Evolutionary conservation across 2,888 invertebrate genomes (phyloP), one percentile per base, ranked within the genome.

Genomic region (Ecdyonurus torrentis): DNA sequence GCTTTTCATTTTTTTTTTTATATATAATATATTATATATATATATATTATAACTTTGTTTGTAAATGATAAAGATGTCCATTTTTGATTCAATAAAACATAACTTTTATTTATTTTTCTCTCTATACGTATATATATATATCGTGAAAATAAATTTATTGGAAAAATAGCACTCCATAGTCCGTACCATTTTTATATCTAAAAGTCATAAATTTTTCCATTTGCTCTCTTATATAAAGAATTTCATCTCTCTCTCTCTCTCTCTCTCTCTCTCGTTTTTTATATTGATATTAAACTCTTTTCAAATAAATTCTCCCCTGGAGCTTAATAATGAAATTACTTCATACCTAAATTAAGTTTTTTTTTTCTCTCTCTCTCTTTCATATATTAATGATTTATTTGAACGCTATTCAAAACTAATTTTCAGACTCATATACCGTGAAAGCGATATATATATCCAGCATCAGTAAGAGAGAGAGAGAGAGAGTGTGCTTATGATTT

Each of bases 111-210:
- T 15, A 10, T 15, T 15, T 15, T 15, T 37, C 37, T 37, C 15
- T 37, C 15, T 37, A 10, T 37, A 10, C 37, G 5, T 37, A 5
- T 15, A 10, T 37, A 10, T 15, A 10, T 37, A 5, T 15, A 37
- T 55, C 55, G n/a, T 55, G 22, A 55, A 55, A 55, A n/a, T n/a
- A 55, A 55, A 55, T 55, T 55, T 55, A 55, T 55, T 55, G 55
- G 55, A 55, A 55, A 55, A 55, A 55, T 55, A n/a, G 55, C 55
- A 5, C 55, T 55, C 37, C n/a, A n/a, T n/a, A n/a, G n/a, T n/a
- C n/a, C 37, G 37, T 37, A 37, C 37, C 37, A 37, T 10, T 37
- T 37, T 37, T 5, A 37, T 37, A 37, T 37, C 37, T 37, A 37
- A 37, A 37, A 37, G 37, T 15, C 5, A 37, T 37, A 37, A 37